A percentile compares a stretch with the other conserved stretches of the same genome.
These are phyloP conservation scores for Agonopterix heracliana DNA, from an alignment of 2,888 invertebrate genomes.

Conservation along the genomic window DNA sequence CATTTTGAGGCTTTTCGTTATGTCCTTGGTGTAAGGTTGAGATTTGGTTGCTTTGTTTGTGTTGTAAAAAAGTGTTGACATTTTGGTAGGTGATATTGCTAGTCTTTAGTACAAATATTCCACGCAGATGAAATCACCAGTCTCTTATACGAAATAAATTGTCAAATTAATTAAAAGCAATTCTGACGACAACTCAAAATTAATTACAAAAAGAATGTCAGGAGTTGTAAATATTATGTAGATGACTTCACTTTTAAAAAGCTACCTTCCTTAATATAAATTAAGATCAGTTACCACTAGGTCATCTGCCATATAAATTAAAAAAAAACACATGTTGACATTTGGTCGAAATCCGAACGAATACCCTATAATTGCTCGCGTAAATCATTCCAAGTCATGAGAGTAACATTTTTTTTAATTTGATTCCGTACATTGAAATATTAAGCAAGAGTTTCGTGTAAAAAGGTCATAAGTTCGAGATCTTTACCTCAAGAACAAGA, in stretches of 20 bases:
- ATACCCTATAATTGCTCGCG: conserved; percentile 11
- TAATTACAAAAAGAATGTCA: neutral
- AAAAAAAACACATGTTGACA: conserved; percentile 9
- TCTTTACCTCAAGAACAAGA: too few relatives aligned
- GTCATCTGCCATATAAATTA: conserved; percentile 9
- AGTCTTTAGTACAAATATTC: too few relatives aligned
- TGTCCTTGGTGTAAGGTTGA: too few relatives aligned
- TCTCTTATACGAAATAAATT: too few relatives aligned
- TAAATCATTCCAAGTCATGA: conserved; percentile 12
- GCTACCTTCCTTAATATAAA: neutral
- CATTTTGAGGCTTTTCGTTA: too few relatives aligned
- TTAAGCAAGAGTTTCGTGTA: conserved; percentile 8
- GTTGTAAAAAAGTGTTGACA: too few relatives aligned
- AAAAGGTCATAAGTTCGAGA: too few relatives aligned
- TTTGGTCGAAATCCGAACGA: conserved; percentile 12
- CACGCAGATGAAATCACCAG: too few relatives aligned
- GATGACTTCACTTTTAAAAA: neutral
- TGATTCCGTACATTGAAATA: conserved; percentile 14
- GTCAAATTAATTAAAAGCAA: too few relatives aligned
- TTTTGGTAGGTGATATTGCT: too few relatives aligned
- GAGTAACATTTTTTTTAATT: conserved; percentile 10
- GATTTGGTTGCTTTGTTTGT: too few relatives aligned
- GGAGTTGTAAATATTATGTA: too few relatives aligned
- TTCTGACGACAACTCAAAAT: neutral
- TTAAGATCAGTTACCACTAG: conserved; percentile 1